Percentiles rank a stretch among this genome's conserved stretches.
phyloP scores from a whole-genome alignment of 2,888 invertebrate species.

The Leptinotarsa tumamoca region DNA sequence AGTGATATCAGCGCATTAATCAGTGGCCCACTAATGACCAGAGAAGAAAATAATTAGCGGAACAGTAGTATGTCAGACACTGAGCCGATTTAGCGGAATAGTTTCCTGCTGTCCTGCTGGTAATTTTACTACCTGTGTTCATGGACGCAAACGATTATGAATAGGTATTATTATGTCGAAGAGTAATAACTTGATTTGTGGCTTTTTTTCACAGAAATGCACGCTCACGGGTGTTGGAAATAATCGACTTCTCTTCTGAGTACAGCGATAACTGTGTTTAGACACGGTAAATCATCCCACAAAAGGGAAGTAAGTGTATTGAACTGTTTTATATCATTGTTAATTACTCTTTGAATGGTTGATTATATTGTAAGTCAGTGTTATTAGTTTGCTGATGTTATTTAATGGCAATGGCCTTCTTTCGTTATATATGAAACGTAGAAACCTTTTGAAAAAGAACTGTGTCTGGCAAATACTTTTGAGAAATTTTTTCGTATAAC shows the following conservation, averaged over 20 bases:
- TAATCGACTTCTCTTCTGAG: conserved; percentile 27
- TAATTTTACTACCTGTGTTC: conserved; percentile 28
- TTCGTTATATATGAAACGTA: neutral
- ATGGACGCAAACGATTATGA: conserved; percentile 32
- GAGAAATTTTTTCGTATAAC: no score
- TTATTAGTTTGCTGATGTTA: conserved; percentile 1
- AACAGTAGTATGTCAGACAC: conserved; percentile 21
- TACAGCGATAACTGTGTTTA: conserved; percentile 31
- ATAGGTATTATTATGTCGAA: conserved; percentile 30
- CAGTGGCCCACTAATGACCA: neutral
- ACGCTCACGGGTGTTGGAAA: conserved; percentile 32
- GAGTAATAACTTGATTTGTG: conserved; percentile 36
- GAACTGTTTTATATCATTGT: conserved; percentile 34
- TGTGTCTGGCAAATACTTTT: no score
- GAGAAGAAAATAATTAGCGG: conserved; percentile 22
- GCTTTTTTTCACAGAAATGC: conserved; percentile 29
- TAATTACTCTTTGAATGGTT: conserved; percentile 5
- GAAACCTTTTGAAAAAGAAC: no score
- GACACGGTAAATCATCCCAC: conserved; percentile 33
- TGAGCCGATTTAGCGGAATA: conserved; percentile 17
- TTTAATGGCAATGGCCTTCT: neutral
- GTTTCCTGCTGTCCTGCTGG: conserved; percentile 27
- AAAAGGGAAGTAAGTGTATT: conserved; percentile 36
- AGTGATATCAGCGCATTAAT: neutral
- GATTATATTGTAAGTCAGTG: neutral